These are phyloP conservation scores for Lepus oiostolus DNA, from an alignment of 2,797 vertebrate genomes.

Conservation along the genomic window DNA sequence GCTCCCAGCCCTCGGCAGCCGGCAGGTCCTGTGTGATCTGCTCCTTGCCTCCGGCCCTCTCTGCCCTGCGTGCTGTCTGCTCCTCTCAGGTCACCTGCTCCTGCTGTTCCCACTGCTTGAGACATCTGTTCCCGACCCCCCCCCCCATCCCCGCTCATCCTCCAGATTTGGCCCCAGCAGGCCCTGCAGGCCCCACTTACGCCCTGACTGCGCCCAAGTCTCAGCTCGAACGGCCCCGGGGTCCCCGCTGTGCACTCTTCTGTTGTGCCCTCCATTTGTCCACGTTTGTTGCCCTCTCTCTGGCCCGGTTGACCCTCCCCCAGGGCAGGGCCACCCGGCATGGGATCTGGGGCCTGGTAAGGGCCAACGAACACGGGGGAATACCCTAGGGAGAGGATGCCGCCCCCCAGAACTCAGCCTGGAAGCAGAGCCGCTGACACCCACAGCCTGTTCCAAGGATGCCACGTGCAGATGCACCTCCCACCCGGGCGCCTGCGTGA, in stretches of 20 bases:
- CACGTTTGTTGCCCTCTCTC: too few species aligned
- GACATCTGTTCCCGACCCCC: not conserved
- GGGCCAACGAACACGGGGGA: not conserved
- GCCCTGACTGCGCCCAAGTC: not conserved
- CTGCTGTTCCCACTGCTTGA: not conserved
- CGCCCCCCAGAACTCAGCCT: not conserved
- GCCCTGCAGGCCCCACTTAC: not conserved
- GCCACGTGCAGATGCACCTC: too few species aligned
- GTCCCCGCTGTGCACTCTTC: too few species aligned
- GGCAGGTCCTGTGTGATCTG: fast-evolving
- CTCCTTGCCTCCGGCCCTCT: not conserved
- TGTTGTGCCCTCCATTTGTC: not conserved
- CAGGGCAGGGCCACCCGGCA: fast-evolving
- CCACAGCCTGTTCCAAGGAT: too few species aligned
- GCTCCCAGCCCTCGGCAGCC: slow-evolving; percentile 70
- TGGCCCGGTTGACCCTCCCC: too few species aligned
- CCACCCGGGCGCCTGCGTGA: not conserved
- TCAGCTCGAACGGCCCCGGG: not conserved
- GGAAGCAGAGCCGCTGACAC: fast-evolving
- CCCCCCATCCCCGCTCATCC: too few species aligned
- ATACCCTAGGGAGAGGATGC: not conserved
- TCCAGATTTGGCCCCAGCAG: not conserved
- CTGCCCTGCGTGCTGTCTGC: not conserved
- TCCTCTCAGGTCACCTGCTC: not conserved
- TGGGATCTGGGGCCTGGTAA: not conserved